Percentiles rank a stretch among this genome's conserved stretches.
Conservation (phyloP, 1,140 invertebrate genomes). For the Batillaria attramentaria region DNA sequence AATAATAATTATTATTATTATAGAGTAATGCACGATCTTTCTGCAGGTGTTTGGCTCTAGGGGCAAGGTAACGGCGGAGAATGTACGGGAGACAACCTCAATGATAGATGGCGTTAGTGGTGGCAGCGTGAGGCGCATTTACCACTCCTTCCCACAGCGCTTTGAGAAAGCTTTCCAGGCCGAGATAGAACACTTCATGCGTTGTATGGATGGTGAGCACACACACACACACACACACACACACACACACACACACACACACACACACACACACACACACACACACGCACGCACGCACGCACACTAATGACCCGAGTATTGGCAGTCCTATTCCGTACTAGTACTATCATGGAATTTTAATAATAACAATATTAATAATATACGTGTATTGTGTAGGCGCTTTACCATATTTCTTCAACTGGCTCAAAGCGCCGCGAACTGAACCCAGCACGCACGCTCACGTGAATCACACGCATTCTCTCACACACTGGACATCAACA, state of each 20-base stretch:
- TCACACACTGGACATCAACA: too few species aligned
- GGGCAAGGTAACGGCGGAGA: slow-evolving; percentile 43
- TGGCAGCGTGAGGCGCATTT: slow-evolving; percentile 14
- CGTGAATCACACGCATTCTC: too few species aligned
- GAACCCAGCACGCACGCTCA: too few species aligned
- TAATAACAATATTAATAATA: too few species aligned
- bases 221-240: background rate
- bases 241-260: background rate
- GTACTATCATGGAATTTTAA: too few species aligned
- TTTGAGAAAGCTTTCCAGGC: slow-evolving; percentile 45
- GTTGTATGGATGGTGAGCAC: slow-evolving; percentile 47
- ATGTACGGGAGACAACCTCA: slow-evolving; percentile 40
- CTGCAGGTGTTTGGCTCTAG: slow-evolving; percentile 47
- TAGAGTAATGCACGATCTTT: too few species aligned
- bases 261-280: background rate
- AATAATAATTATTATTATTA: too few species aligned
- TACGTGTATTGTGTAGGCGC: too few species aligned
- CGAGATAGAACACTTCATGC: slow-evolving; percentile 49
- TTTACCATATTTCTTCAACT: too few species aligned
- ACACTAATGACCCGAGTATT: too few species aligned
- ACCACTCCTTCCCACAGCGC: slow-evolving; percentile 47
- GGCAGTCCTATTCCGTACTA: too few species aligned
- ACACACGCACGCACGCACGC: slow-evolving; percentile 1
- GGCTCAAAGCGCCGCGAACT: too few species aligned
- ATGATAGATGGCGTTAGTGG: slow-evolving; percentile 32